Conservation (phyloP, 2,113 vertebrate species). For the Heterochromis multidens region DNA sequence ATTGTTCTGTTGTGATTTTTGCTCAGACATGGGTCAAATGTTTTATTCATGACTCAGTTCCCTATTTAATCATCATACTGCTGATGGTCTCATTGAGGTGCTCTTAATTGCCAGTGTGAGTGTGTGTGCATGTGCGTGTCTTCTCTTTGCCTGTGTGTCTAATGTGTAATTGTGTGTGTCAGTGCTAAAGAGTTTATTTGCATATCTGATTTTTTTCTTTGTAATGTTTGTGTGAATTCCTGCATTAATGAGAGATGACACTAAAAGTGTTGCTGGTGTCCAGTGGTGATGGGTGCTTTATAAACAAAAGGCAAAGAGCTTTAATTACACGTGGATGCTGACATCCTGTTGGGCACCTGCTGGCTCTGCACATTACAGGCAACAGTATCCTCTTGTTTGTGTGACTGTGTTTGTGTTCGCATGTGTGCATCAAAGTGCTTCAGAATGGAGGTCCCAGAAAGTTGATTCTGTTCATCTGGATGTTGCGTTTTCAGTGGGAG, state of each 20-base stretch:
- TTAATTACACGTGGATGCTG: conserved; percentile 52
- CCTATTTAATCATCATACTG: conserved; percentile 34
- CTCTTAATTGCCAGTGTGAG: background rate
- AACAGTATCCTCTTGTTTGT: conserved; percentile 14
- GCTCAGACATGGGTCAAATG: conserved; percentile 22
- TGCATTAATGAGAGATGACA: background rate
- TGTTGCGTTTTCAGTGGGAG: no score
- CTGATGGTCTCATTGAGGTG: conserved; percentile 3
- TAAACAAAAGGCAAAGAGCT: conserved; percentile 45
- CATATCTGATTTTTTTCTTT: background rate
- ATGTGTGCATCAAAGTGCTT: background rate
- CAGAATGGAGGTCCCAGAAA: background rate
- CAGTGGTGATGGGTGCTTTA: background rate
- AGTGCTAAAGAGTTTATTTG: background rate
- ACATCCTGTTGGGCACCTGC: conserved; percentile 44
- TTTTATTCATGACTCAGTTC: conserved; percentile 36
- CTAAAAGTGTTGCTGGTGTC: background rate
- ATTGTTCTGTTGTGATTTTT: conserved; percentile 8
- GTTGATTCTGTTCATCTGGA: no score
- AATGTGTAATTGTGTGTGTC: background rate
- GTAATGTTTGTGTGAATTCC: background rate
- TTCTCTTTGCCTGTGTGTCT: background rate
- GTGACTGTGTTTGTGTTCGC: background rate
- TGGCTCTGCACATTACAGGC: conserved; percentile 47
- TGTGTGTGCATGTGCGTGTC: background rate